Percentiles rank a stretch among this genome's conserved stretches.
Evolutionary conservation across 2,888 invertebrate genomes (phyloP).

Genomic region (Pantelozetes paolii): DNA sequence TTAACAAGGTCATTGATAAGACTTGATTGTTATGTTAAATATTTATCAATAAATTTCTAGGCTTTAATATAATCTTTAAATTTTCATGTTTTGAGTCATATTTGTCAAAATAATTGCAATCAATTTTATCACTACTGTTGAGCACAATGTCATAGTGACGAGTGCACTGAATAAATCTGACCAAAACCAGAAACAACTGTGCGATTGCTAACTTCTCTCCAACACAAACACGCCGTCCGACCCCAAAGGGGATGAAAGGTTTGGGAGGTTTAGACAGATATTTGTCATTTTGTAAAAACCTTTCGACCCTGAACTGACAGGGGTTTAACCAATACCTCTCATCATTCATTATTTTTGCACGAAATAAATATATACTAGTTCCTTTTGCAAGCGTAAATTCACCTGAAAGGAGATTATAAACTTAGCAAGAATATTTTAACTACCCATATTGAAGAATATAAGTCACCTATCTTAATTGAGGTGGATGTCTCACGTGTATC

Average conservation of each 20-base stretch:
- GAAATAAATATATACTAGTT: background rate
- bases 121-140: too few species aligned
- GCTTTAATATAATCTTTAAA: too few species aligned
- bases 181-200: constrained; percentile 3
- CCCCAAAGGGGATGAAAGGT: constrained; percentile 12
- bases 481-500: too few species aligned
- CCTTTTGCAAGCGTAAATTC: constrained; percentile 1
- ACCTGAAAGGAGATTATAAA: background rate
- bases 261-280: background rate
- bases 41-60: too few species aligned
- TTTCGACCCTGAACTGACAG: background rate
- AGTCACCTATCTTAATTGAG: background rate
- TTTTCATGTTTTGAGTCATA: too few species aligned
- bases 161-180: constrained; percentile 8
- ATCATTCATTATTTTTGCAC: background rate
- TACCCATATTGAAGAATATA: background rate
- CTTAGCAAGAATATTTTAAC: background rate
- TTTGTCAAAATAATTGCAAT: too few species aligned
- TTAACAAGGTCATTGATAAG: too few species aligned
- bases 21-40: too few species aligned
- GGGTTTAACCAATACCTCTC: constrained; percentile 18
- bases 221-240: constrained; percentile 32
- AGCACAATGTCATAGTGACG: background rate
- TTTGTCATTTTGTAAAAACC: constrained; percentile 13
- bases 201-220: constrained; percentile 27